Conservation (phyloP, 2,113 vertebrate genomes). For the Puffinus mauretanicus region DNA sequence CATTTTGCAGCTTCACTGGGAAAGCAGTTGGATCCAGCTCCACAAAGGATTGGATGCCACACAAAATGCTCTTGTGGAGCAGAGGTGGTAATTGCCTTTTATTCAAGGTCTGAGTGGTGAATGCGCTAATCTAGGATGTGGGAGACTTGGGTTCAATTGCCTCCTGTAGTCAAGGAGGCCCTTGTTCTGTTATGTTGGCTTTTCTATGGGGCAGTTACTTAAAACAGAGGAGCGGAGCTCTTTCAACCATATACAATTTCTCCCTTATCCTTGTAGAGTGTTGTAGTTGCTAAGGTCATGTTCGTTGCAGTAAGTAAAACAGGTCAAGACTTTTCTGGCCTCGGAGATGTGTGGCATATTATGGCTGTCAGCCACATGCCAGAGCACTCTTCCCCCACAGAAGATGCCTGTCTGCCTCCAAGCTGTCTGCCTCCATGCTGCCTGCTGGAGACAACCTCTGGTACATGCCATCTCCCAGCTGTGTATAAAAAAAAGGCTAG, state of each 20-base stretch:
- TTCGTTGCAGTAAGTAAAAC: neutral
- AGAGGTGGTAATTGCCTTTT: neutral
- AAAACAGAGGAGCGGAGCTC: neutral
- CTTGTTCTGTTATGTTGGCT: neutral
- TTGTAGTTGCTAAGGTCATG: neutral
- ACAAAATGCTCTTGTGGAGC: neutral
- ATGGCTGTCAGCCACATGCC: neutral
- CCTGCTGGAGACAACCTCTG: neutral
- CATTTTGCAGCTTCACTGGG: neutral
- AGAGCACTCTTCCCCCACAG: neutral
- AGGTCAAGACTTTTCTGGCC: neutral
- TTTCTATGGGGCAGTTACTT: neutral
- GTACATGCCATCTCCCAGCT: neutral
- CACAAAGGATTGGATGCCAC: fast-evolving
- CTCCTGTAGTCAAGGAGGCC: neutral
- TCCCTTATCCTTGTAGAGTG: neutral
- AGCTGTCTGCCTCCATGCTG: neutral
- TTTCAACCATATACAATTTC: neutral
- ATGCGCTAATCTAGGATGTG: neutral
- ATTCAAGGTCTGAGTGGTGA: neutral
- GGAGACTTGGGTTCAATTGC: neutral
- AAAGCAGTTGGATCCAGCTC: neutral
- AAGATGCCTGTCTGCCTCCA: neutral
- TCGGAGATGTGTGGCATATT: neutral
- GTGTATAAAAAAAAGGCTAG: neutral